These are phyloP conservation scores for Chondrilla cf. caribensis DNA, from an alignment of 37 sponge, comb jelly and placozoan genomes.

Conservation along the genomic window DNA sequence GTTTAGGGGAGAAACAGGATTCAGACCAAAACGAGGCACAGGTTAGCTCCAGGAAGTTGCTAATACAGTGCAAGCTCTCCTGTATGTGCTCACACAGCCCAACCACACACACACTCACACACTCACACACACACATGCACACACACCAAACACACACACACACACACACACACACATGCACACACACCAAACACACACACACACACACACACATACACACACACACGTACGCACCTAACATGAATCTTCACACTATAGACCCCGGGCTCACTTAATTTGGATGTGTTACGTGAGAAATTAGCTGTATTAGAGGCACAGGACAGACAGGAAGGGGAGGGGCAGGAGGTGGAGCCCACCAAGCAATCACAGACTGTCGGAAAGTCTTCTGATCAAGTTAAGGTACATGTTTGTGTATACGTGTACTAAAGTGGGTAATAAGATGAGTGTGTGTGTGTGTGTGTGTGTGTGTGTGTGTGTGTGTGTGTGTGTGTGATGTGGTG, in stretches of 20 bases:
- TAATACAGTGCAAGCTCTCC: too few relatives aligned
- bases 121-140: background rate
- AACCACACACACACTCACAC: background rate
- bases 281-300: background rate
- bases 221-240: constrained; percentile 10
- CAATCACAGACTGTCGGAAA: background rate
- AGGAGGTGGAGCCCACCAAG: background rate
- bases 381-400: background rate
- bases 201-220: constrained; percentile 28
- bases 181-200: constrained; percentile 23
- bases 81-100: background rate
- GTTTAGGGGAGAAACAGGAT: too few relatives aligned
- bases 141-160: background rate
- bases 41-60: too few relatives aligned
- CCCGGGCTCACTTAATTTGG: constrained; percentile 1
- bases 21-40: too few relatives aligned
- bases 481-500: too few relatives aligned
- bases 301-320: background rate
- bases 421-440: too few relatives aligned
- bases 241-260: background rate
- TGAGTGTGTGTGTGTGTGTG: too few relatives aligned
- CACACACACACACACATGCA: constrained; percentile 20
- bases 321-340: background rate
- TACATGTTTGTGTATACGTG: background rate
- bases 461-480: too few relatives aligned